Conservation (phyloP, 2,113 vertebrate species). For the Cebidichthys violaceus region DNA sequence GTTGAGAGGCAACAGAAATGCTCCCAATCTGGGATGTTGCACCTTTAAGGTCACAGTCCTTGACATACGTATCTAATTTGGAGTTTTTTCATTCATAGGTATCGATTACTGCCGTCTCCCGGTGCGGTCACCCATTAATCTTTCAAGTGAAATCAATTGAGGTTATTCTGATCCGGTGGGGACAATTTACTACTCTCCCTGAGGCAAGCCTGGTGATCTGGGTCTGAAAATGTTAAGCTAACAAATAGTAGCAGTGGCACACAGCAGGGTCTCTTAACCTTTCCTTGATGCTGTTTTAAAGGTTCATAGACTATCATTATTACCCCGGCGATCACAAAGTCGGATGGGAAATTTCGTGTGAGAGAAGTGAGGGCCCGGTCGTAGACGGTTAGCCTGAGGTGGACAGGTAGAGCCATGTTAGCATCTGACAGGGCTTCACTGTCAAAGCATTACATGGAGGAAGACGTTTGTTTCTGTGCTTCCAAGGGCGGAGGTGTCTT, state of each 20-base stretch:
- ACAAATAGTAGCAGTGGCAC: neutral
- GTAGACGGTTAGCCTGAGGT: slow-evolving; percentile 23
- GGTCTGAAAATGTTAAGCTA: slow-evolving; percentile 19
- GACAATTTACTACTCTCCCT: neutral
- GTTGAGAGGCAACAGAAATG: neutral
- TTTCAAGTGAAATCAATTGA: neutral
- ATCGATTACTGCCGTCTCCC: slow-evolving; percentile 23
- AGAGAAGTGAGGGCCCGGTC: slow-evolving; percentile 26
- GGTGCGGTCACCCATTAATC: slow-evolving; percentile 22
- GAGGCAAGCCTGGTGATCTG: neutral
- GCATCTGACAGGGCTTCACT: slow-evolving; percentile 47
- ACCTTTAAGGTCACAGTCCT: slow-evolving; percentile 37
- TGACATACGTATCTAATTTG: slow-evolving; percentile 47
- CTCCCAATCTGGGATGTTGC: neutral
- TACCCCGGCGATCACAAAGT: neutral
- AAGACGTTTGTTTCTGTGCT: slow-evolving; percentile 30
- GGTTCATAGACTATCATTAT: neutral
- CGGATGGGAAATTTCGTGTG: neutral
- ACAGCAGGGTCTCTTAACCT: neutral
- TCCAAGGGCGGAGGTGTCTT: slow-evolving; percentile 41
- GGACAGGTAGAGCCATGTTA: slow-evolving; percentile 11
- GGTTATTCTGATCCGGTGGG: slow-evolving; percentile 11
- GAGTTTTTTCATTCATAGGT: slow-evolving; percentile 11
- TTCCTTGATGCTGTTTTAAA: neutral
- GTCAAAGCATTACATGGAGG: slow-evolving; percentile 30